Percentiles rank a stretch among this genome's conserved stretches.
Conservation (phyloP, 1,140 invertebrate genomes). For the Trachymyrmex septentrionalis region DNA sequence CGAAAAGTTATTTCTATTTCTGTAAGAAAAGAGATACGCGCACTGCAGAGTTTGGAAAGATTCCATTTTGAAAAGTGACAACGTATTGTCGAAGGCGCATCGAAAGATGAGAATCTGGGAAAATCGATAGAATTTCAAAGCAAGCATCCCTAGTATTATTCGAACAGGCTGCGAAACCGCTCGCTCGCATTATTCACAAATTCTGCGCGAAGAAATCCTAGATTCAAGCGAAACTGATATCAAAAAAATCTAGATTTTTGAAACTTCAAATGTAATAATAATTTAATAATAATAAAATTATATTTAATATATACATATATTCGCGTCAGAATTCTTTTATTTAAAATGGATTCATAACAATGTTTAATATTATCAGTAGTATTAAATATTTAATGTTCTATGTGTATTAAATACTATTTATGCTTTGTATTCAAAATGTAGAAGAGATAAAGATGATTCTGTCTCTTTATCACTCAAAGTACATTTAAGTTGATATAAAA, state of each 20-base stretch:
- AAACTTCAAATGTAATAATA: slow-evolving; percentile 14
- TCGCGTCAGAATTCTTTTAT: background rate
- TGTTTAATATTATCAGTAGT: background rate
- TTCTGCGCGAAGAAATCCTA: background rate
- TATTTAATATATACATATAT: background rate
- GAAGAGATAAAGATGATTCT: background rate
- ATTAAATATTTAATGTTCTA: background rate
- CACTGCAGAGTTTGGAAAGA: slow-evolving; percentile 6
- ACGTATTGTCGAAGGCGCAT: slow-evolving; percentile 14
- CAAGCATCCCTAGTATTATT: background rate
- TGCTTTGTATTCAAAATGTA: background rate
- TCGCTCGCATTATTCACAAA: slow-evolving; percentile 31
- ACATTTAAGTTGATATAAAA: background rate
- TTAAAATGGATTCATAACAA: background rate
- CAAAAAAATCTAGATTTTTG: background rate
- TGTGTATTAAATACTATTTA: background rate
- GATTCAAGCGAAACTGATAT: background rate
- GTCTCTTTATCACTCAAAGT: background rate
- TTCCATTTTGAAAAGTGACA: slow-evolving; percentile 44
- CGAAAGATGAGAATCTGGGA: slow-evolving; percentile 37
- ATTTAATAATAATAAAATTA: background rate
- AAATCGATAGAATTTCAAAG: slow-evolving; percentile 63
- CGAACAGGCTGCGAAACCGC: background rate
- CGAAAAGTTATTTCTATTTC: slow-evolving; percentile 9
- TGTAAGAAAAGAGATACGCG: background rate